Base-by-base conservation (phyloP, 2,888 invertebrate genomes). In the Erebia aethiops region DNA sequence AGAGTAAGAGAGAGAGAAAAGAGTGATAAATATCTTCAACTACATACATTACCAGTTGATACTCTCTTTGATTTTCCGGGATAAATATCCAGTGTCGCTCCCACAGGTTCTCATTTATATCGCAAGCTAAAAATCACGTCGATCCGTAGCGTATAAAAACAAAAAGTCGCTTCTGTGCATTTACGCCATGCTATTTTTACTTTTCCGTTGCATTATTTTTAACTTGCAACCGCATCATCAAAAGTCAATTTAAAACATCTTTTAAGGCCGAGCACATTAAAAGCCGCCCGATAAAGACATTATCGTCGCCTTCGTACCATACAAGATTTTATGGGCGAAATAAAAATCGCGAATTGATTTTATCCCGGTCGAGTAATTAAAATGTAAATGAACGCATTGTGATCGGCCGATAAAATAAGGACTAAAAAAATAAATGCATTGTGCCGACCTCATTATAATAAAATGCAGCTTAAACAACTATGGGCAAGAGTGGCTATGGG, bases 371-470 rank as follows among this genome's bases (percentile, higher is more conserved):
- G 79, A 79, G 85, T 84, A 87, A 89, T 90, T 89, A 89, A 89
- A 85, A 90, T 90, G 89, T 80, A 85, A 90, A 90, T 88, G 77
- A 86, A 83, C 72, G 75, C 81, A 81, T 85, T 84, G 80, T 82
- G 74, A 72, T 70, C 71, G 74, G 77, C 77, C 73, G 76, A 75
- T 77, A 76, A 80, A 77, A 76, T 72, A 66, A 67, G 65, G 46
- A 77, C 35, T 76, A 76, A 79, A 79, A 77, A 77, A 78, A 64
- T 43, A 73, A 70, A 74, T 71, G 60, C 69, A 75, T 77, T 74
- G 75, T 77, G 75, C 73, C 71, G 75, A 63, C 70, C 74, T 73
- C 70, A 75, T 73, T 74, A 71, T 70, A 76, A 77, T 74, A 70
- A 75, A 74, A 76, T 71, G 64, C 64, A 57, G 61, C 71, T 71